Base-by-base conservation (phyloP, 2,797 vertebrate genomes). In the Thripadectes ignobilis region DNA sequence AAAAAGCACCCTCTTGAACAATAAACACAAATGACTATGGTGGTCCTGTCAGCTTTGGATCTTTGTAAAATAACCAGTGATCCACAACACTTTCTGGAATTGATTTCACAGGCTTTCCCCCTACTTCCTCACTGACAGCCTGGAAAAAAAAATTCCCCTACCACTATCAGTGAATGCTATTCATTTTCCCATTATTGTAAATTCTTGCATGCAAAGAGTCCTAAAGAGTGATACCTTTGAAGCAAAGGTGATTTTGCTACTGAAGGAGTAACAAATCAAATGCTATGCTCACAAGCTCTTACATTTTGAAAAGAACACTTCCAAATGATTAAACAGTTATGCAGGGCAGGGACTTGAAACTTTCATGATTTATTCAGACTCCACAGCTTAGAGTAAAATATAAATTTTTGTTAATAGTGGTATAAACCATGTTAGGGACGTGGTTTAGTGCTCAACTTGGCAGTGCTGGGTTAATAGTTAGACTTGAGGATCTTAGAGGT, bases 1-100 rank as follows among this genome's bases (percentile, higher is more conserved):
- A 97, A 96, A 97, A 97, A 97, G 96, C 97, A 98, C 97, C 95
- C 97, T 97, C 96, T 97, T 97, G 97, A 98, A 98, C 98, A 98
- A 99, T 98, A 99, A 99, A 98, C 98, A 98, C 38, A 68, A 87
- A 97, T 96, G 97, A 95, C 92, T 97, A 90, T 97, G 98, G 98
- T 99, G 98, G 98, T 98, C 98, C 98, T 98, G 98, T 98, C 98
- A 98, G 93, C 93, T 96, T 89, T 85, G 87, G 95, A 97, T 98
- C 98, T 98, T 98, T 97, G 95, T 98, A 97, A 97, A 98, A 98
- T 97, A 98, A 97, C 97, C 94, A 97, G 98, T 97, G 97, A 98
- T 98, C 97, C 97, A 97, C 96, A 93, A 85, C 97, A 94, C 92
- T 91, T 97, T 96, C 95, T 96, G 96, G 95, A 97, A 97, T 94